Conservation (phyloP, 2,113 vertebrate species). For the Lepus timidus region DNA sequence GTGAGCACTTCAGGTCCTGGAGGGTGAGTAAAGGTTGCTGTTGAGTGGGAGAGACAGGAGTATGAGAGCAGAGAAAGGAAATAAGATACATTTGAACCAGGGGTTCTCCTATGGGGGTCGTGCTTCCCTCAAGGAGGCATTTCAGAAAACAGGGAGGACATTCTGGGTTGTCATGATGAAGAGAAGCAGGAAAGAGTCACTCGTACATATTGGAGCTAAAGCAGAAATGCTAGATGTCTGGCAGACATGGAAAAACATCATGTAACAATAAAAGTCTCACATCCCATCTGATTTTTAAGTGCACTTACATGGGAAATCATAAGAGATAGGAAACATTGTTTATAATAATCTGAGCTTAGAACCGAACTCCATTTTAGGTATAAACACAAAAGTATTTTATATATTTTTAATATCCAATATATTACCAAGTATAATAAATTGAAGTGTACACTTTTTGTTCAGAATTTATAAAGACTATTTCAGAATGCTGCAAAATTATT, state of each 20-base stretch:
- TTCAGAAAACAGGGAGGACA: neutral
- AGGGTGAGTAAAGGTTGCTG: neutral
- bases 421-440: constrained; percentile 20
- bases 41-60: neutral
- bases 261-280: neutral
- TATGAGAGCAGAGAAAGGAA: neutral
- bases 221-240: neutral
- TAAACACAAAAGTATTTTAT: constrained; percentile 41
- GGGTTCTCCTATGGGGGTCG: neutral
- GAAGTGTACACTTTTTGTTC: neutral
- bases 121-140: neutral
- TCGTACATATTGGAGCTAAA: neutral
- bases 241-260: neutral
- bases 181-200: neutral
- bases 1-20: neutral
- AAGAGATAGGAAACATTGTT: neutral
- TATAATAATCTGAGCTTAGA: constrained; percentile 38
- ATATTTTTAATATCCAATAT: constrained; percentile 22
- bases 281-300: neutral
- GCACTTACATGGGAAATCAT: constrained; percentile 12
- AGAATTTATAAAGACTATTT: constrained; percentile 33
- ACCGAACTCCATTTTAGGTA: constrained; percentile 26
- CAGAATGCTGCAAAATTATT: constrained; percentile 36
- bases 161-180: neutral
- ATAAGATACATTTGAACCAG: neutral